Conservation (phyloP, 2,888 invertebrate species). For the Polydrusus pterygomalis region DNA sequence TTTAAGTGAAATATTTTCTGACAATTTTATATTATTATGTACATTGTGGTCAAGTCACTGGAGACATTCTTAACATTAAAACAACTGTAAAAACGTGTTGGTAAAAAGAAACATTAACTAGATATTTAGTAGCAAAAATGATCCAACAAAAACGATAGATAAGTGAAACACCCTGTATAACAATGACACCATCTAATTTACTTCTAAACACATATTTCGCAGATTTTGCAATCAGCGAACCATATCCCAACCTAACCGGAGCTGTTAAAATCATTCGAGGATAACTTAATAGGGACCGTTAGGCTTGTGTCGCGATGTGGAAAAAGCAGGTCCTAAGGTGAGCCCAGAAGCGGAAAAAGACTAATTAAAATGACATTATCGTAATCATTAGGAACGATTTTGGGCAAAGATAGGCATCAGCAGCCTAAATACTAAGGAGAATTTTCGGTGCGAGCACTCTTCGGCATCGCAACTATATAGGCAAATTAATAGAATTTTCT, state of each 20-base stretch:
- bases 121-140: no score
- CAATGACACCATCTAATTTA: slow-evolving; percentile 27
- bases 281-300: slow-evolving; percentile 47
- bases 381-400: slow-evolving; percentile 21
- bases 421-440: background rate
- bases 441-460: background rate
- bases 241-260: slow-evolving; percentile 30
- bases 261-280: slow-evolving; percentile 44
- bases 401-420: background rate
- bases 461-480: no score
- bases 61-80: no score
- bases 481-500: no score
- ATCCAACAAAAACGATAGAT: background rate
- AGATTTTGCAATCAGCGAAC: slow-evolving; percentile 29
- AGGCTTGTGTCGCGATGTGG: slow-evolving; percentile 36
- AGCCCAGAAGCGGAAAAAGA: slow-evolving; percentile 42
- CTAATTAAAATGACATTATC: slow-evolving; percentile 43
- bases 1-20: no score
- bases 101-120: no score
- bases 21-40: no score
- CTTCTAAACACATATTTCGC: slow-evolving; percentile 29
- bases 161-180: background rate
- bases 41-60: no score
- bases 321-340: slow-evolving; percentile 42
- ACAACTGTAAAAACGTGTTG: no score